Evolutionary conservation across 2,113 vertebrate species (phyloP).

Genomic region (Furnarius figulus): DNA sequence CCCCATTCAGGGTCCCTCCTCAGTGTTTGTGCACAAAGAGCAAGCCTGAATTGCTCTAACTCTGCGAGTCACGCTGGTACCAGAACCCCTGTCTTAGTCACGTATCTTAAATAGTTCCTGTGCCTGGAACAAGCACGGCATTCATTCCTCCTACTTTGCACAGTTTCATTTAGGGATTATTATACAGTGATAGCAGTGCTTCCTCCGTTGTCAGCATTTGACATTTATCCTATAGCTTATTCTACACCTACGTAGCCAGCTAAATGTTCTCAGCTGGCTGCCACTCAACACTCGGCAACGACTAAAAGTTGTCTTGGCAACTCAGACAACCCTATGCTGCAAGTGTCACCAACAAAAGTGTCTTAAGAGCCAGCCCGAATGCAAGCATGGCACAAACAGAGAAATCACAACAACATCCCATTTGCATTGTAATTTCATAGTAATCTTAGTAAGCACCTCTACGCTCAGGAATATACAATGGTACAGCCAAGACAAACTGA

Average conservation of each 20-base stretch:
- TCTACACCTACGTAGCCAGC: not conserved
- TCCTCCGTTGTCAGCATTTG: not conserved
- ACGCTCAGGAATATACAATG: not conserved
- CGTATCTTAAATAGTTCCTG: not conserved
- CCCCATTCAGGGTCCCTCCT: not conserved
- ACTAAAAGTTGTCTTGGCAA: not conserved
- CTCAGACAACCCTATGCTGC: not conserved
- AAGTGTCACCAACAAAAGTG: not conserved
- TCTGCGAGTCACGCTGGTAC: not conserved
- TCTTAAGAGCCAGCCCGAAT: not conserved
- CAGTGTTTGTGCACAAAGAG: not conserved
- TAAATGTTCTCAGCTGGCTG: not conserved
- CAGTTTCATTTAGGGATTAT: not conserved
- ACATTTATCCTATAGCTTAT: slow-evolving; percentile 27
- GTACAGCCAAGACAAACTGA: not conserved
- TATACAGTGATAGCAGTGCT: not conserved
- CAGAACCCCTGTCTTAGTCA: not conserved
- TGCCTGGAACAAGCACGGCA: not conserved
- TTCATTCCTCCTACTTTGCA: not conserved
- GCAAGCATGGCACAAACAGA: not conserved
- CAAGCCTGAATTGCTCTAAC: not conserved
- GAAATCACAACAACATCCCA: not conserved
- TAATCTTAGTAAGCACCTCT: not conserved
- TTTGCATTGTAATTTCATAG: not conserved
- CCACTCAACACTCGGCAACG: not conserved